Evolutionary conservation across 2,797 vertebrate species (phyloP).

Genomic region (Cetoscarus ocellatus): DNA sequence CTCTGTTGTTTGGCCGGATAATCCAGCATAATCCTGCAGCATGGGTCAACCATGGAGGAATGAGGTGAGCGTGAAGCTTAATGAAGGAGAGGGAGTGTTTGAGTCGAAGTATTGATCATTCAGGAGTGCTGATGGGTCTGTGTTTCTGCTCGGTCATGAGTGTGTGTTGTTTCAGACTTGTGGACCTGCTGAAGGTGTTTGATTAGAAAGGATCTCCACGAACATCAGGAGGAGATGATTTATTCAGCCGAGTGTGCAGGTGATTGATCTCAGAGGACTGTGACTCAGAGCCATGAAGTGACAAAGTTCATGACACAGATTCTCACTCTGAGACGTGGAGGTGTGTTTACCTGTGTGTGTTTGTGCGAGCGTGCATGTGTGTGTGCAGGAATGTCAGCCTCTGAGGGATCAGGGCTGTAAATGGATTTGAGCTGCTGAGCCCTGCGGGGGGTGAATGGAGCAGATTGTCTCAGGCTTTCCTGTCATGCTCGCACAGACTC

Average conservation of each 20-base stretch:
- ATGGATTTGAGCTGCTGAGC: constrained; percentile 60
- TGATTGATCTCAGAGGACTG: background rate
- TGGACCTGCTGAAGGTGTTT: background rate
- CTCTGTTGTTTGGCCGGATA: constrained; percentile 52
- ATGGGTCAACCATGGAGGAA: constrained; percentile 15
- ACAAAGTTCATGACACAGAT: constrained; percentile 43
- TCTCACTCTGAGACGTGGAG: background rate
- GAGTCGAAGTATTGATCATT: constrained; percentile 14
- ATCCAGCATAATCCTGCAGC: constrained; percentile 50
- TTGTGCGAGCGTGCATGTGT: constrained; percentile 3
- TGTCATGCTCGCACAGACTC: constrained; percentile 15
- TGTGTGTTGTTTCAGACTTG: background rate
- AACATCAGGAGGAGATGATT: too few species aligned
- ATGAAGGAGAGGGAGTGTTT: constrained; percentile 33
- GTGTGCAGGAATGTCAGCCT: constrained; percentile 27
- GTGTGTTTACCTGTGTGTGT: constrained; percentile 3
- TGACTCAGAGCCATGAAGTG: background rate
- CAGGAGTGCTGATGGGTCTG: background rate
- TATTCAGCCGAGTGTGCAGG: background rate
- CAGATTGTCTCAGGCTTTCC: constrained; percentile 63
- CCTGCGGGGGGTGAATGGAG: constrained; percentile 55
- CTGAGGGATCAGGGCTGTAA: constrained; percentile 52
- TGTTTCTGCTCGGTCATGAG: constrained; percentile 3
- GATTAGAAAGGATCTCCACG: too few species aligned
- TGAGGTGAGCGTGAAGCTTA: constrained; percentile 68